These are phyloP conservation scores for Agrotis clavis DNA, from an alignment of 2,888 invertebrate species.

Conservation along the genomic window DNA sequence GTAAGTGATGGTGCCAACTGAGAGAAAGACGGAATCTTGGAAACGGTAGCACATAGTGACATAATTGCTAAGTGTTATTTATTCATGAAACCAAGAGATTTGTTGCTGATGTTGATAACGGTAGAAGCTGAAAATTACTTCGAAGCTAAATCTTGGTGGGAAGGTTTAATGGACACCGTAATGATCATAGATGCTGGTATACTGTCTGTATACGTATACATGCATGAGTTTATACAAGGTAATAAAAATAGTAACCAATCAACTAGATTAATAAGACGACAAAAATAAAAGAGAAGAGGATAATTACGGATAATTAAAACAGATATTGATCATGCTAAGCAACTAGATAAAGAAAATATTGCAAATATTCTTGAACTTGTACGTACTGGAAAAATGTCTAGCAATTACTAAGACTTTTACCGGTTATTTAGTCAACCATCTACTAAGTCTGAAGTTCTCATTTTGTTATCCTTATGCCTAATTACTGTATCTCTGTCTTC, in stretches of 20 bases:
- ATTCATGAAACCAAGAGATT: constrained; percentile 39
- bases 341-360: no score
- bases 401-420: not conserved
- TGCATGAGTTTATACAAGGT: not conserved
- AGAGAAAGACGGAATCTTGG: constrained; percentile 55
- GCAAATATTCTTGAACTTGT: no score
- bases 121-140: not conserved
- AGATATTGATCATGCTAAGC: not conserved
- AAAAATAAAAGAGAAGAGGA: not conserved
- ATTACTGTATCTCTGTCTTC: not conserved
- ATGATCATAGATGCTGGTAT: not conserved
- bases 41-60: constrained; percentile 49
- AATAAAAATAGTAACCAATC: not conserved
- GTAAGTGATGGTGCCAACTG: constrained; percentile 35
- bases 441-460: not conserved
- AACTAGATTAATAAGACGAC: not conserved
- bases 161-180: not conserved
- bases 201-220: not conserved
- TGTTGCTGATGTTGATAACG: constrained; percentile 32
- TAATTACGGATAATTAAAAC: not conserved
- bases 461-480: not conserved
- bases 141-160: not conserved
- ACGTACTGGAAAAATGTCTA: no score
- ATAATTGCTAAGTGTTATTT: constrained; percentile 51
- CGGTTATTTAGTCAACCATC: not conserved